Evolutionary conservation across 2,113 vertebrate species (phyloP), one percentile per base, ranked within the genome.

Genomic region (Apus apus): DNA sequence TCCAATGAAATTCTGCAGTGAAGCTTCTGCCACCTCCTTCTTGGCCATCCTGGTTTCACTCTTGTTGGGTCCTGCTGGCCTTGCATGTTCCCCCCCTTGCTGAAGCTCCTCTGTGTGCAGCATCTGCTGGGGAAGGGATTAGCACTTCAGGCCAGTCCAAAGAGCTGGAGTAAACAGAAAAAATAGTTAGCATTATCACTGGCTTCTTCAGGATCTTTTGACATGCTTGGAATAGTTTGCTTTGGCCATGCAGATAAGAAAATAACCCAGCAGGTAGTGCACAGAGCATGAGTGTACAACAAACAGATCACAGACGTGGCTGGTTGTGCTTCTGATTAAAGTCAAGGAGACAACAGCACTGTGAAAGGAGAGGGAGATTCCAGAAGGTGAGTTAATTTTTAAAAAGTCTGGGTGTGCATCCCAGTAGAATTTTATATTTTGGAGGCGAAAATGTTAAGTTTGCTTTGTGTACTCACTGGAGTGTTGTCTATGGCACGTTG

Each of bases 141-240:
- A 71, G 50, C 80, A 90, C 93, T 92, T 86, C 88, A 62, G 67
- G 1, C 21, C 32, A 45, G 40, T 68, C 38, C 45, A 78, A 82
- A 90, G 76, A 78, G 25, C 23, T 54, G 46, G 19, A 92, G 80
- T 16, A 90, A 94, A 91, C 45, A 87, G 60, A 73, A 50, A 30
- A 85, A 88, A 75, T 43, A 74, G 48, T 87, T 95, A 85, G 1
- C 64, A 83, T 89, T 80, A 82, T 76, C 85, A 56, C 27, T 83
- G 60, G 40, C 11, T 86, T 81, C 61, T 93, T 80, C 21, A 71
- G 78, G 88, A 92, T 78, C 43, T 77, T 94, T 94, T 85, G 89
- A 89, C 66, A 19, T 91, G 68, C 60, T 85, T 91, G 51, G 48
- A 90, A 93, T 92, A 86, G 58, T 94, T 95, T 90, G 54, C 72